Evolutionary conservation across 2,797 vertebrate species (phyloP).

Genomic region (Spondyliosoma cantharus): DNA sequence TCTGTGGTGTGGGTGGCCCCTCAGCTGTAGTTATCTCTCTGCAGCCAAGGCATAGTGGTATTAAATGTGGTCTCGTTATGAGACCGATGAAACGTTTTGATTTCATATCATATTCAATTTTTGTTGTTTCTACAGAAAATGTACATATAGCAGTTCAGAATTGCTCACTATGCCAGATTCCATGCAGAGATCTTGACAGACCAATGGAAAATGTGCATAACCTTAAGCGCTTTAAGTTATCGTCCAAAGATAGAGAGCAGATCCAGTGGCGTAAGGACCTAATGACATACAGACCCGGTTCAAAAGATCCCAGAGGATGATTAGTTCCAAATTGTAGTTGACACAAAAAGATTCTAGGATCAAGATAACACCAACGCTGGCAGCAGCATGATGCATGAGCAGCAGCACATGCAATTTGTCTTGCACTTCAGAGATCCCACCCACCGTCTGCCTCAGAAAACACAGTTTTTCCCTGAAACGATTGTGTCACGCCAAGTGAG

Average conservation of each 20-base stretch:
- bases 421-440: too few species aligned
- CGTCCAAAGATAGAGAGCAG: neutral
- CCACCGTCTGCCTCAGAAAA: too few species aligned
- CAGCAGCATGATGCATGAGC: too few species aligned
- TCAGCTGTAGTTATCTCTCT: neutral
- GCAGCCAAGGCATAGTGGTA: neutral
- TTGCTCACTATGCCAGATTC: neutral
- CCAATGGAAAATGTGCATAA: neutral
- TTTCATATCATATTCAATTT: neutral
- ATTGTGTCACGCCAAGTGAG: neutral
- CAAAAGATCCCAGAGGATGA: neutral
- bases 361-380: too few species aligned
- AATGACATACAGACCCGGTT: neutral
- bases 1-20: constrained; percentile 1
- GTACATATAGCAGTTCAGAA: neutral
- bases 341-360: too few species aligned
- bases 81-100: neutral
- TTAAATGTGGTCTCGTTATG: constrained; percentile 3
- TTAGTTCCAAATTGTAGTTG: too few species aligned
- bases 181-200: neutral
- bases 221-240: neutral
- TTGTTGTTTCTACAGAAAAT: neutral
- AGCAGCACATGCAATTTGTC: too few species aligned
- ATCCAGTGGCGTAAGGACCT: neutral
- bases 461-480: too few species aligned